Conservation (phyloP, 2,797 vertebrate genomes). For the Malurus splendens region DNA sequence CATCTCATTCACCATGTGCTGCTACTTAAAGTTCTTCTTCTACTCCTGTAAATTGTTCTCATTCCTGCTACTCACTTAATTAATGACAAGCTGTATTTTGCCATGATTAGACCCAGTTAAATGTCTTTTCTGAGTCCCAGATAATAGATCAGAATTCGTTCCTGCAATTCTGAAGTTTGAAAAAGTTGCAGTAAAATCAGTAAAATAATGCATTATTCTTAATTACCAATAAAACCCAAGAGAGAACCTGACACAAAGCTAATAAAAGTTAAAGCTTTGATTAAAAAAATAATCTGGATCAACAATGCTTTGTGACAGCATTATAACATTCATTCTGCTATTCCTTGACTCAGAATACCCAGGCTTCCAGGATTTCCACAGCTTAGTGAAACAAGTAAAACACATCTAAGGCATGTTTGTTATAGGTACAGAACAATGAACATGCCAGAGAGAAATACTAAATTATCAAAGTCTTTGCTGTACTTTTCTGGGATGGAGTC, state of each 20-base stretch:
- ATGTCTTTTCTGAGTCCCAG: background rate
- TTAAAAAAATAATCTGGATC: background rate
- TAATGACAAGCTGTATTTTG: background rate
- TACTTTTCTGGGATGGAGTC: background rate
- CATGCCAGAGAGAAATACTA: background rate
- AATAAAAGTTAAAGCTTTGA: background rate
- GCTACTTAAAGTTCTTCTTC: background rate
- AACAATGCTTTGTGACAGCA: background rate
- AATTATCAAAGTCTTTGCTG: background rate
- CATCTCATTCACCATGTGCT: background rate
- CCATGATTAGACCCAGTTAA: background rate
- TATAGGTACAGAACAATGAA: background rate
- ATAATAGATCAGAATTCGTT: background rate
- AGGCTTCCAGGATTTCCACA: background rate
- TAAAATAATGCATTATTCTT: background rate
- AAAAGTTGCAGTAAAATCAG: background rate
- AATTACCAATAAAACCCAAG: background rate
- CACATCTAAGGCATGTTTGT: background rate
- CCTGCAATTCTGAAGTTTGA: background rate
- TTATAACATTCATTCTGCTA: background rate
- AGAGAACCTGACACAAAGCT: background rate
- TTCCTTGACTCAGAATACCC: background rate
- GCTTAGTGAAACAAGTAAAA: background rate
- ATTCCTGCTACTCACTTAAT: background rate
- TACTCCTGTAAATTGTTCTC: background rate